Base-by-base conservation (phyloP, 2,113 vertebrate species). In the Albula goreensis region DNA sequence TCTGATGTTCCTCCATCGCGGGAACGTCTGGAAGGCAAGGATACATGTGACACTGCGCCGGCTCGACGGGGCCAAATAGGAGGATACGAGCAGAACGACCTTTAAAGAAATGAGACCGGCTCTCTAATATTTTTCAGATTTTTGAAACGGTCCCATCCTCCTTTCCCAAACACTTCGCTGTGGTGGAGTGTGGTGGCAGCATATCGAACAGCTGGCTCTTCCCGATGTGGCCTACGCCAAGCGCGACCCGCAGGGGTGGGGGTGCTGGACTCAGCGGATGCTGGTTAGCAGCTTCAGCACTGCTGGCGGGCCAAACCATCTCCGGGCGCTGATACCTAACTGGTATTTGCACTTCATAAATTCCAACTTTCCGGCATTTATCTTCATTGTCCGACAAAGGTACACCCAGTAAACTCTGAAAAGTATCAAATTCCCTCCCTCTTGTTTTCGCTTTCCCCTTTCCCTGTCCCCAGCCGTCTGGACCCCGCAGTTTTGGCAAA, bases 311-410 rank as follows among this genome's bases (percentile, higher is more conserved):
- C 56, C 50, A 50, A 50, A 15, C 60, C 17, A 66, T 66, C 17
- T 12, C 60, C 15, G 41, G 11, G 83, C 50, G 63, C 70, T 84
- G 83, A 84, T 77, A 84, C 70, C 60, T 22, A 84, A 70, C 15
- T 51, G 63, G 83, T 74, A 84, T 84, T 84, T 84, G 60, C 83
- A 74, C 83, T 70, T 74, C 31, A 74, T 70, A 84, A 84, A 84
- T 84, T 84, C 83, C 83, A 50, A 51, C 83, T 66, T 84, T 84
- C 83, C 83, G 51, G 19, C 83, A 51, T 31, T 31, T 77, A 74
- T 52, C 49, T 84, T 63, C 31, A 15, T 51, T 84, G 83, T 63
- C 83, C 12, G 10, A 13, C 5, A 49, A 49, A 77, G 22, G 60
- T 22, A 77, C 83, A 77, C 63, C 19, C 41, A 74, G 8, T 31